A percentile compares a stretch with the other conserved stretches of the same genome.
These are phyloP conservation scores for Hyppa rectilinea DNA, from an alignment of 2,888 invertebrate genomes.

Conservation along the genomic window DNA sequence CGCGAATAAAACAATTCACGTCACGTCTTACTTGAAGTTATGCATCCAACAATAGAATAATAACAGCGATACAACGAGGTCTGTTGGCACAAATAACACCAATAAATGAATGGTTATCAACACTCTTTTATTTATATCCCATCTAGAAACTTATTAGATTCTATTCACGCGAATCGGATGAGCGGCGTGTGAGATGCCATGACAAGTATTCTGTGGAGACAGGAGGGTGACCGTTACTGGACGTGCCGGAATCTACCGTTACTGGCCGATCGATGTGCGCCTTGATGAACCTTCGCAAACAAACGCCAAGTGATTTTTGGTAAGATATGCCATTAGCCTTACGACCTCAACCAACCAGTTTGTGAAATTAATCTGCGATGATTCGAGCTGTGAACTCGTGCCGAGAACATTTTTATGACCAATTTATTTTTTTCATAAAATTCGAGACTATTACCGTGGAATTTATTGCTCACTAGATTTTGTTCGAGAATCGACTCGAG, in stretches of 20 bases:
- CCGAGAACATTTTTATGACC: slow-evolving; percentile 59
- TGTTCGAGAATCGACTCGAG: slow-evolving; percentile 15
- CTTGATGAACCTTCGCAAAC: slow-evolving; percentile 69
- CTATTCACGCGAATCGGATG: slow-evolving; percentile 74
- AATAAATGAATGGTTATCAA: slow-evolving; percentile 49
- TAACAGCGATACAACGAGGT: slow-evolving; percentile 23
- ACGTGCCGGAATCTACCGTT: slow-evolving; percentile 85
- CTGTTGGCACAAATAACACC: slow-evolving; percentile 29
- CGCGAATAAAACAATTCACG: slow-evolving; percentile 40
- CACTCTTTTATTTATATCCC: slow-evolving; percentile 57
- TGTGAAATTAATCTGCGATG: slow-evolving; percentile 67
- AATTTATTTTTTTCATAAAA: slow-evolving; percentile 53
- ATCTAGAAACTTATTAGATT: slow-evolving; percentile 72
- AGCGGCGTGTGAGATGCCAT: slow-evolving; percentile 73
- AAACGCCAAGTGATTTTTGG: slow-evolving; percentile 67
- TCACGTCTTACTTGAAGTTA: slow-evolving; percentile 25
- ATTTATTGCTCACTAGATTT: slow-evolving; percentile 56
- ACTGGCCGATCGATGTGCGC: slow-evolving; percentile 66
- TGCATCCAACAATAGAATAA: slow-evolving; percentile 18
- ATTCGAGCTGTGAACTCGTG: slow-evolving; percentile 57
- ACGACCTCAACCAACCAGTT: slow-evolving; percentile 69
- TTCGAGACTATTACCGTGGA: slow-evolving; percentile 50
- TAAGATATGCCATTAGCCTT: slow-evolving; percentile 63
- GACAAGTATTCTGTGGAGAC: slow-evolving; percentile 78
- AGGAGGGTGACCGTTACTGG: slow-evolving; percentile 82